Evolutionary conservation across 2,888 invertebrate genomes (phyloP).

Genomic region (Allophyes oxyacanthae): DNA sequence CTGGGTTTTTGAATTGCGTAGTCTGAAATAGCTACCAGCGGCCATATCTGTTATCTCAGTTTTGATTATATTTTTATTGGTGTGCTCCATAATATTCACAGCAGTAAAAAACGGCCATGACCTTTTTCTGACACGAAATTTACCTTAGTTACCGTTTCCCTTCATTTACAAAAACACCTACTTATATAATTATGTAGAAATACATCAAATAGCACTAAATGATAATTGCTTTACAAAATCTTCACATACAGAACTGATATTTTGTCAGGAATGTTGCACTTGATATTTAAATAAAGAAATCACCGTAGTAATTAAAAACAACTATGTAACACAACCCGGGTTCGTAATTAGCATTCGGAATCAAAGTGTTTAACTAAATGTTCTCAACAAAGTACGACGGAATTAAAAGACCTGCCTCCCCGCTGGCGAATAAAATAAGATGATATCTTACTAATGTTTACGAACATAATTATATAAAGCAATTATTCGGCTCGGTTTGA

Average conservation of each 20-base stretch:
- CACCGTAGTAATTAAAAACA: constrained; percentile 63
- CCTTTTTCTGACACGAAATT: constrained; percentile 48
- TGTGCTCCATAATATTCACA: background rate
- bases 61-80: constrained; percentile 13
- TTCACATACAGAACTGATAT: constrained; percentile 8
- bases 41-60: constrained; percentile 3
- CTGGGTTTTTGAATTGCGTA: constrained; percentile 8
- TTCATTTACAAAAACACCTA: too few species aligned
- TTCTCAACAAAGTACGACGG: constrained; percentile 67
- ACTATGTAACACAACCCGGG: constrained; percentile 67
- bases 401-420: constrained; percentile 58
- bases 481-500: constrained; percentile 55
- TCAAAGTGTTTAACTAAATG: constrained; percentile 60
- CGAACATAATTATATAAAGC: constrained; percentile 65
- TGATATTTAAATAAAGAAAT: constrained; percentile 46
- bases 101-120: constrained; percentile 52
- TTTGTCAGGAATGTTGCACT: constrained; percentile 10
- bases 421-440: constrained; percentile 63
- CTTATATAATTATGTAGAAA: too few species aligned
- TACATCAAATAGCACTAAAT: constrained; percentile 22
- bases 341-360: constrained; percentile 54
- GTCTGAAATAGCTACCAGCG: background rate
- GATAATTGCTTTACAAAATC: constrained; percentile 30
- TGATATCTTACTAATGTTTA: constrained; percentile 72
- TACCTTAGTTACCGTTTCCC: constrained; percentile 3